phyloP scores from a whole-genome alignment of 2,797 vertebrate species.

The Gymnothorax reevesii region DNA sequence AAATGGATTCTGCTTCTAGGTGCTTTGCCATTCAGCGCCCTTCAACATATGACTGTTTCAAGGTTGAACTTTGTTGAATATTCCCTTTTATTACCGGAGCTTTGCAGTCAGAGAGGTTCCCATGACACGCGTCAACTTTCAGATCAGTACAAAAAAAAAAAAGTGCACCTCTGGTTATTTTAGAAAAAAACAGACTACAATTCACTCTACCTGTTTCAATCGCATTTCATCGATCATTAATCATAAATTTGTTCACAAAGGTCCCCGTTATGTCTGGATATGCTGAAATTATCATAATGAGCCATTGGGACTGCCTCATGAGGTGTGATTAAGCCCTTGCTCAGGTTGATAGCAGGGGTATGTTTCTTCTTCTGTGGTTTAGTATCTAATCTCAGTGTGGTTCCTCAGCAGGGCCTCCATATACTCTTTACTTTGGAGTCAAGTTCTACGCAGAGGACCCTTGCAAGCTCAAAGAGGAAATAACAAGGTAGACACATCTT shows the following conservation, averaged over 20 bases:
- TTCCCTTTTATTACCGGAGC: slow-evolving; percentile 3
- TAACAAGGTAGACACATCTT: slow-evolving; percentile 75
- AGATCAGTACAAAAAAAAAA: background rate
- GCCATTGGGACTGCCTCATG: background rate
- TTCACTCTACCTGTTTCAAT: background rate
- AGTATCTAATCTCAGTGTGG: background rate
- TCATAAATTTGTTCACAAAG: background rate
- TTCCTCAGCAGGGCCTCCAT: slow-evolving; percentile 81
- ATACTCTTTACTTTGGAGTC: slow-evolving; percentile 87
- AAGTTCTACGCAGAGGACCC: slow-evolving; percentile 89
- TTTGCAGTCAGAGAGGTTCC: background rate
- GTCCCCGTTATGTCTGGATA: background rate
- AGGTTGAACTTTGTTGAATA: slow-evolving; percentile 6
- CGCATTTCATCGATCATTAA: background rate
- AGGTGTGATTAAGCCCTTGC: background rate
- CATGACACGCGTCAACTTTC: background rate
- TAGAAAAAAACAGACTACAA: background rate
- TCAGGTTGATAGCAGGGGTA: slow-evolving; percentile 10
- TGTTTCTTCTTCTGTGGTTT: background rate
- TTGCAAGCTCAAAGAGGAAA: slow-evolving; percentile 86
- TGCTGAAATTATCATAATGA: background rate
- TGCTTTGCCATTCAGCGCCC: slow-evolving; percentile 8
- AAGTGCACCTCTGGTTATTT: background rate
- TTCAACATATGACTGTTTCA: slow-evolving; percentile 2
- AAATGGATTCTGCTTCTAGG: background rate